These are phyloP conservation scores for Nezara viridula DNA, from an alignment of 2,888 invertebrate genomes.

Conservation along the genomic window DNA sequence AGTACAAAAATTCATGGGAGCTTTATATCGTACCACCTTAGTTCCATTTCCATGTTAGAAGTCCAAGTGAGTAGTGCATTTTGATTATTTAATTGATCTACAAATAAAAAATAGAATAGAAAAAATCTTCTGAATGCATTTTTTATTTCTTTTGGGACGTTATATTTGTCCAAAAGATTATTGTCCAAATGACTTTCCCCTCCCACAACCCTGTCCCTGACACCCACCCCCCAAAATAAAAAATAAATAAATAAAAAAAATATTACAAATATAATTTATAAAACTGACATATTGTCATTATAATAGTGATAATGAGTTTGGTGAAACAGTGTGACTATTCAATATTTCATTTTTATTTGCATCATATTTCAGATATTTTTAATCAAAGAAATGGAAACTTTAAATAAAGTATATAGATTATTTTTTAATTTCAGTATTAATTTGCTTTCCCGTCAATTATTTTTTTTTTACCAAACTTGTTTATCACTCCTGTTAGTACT, in stretches of 20 bases:
- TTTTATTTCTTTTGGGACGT: slow-evolving; percentile 49
- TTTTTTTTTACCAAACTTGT: not conserved
- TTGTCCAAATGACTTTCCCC: slow-evolving; percentile 30
- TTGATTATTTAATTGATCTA: slow-evolving; percentile 39
- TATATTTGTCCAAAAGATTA: slow-evolving; percentile 41
- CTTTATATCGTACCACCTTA: slow-evolving; percentile 41
- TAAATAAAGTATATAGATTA: not conserved
- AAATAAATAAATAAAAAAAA: not conserved
- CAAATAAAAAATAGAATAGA: slow-evolving; percentile 43
- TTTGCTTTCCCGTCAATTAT: not conserved
- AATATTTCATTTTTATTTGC: not conserved
- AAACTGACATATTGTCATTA: not conserved
- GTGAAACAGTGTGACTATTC: not conserved
- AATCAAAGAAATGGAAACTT: not conserved
- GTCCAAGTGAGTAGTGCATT: slow-evolving; percentile 46
- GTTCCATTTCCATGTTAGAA: slow-evolving; percentile 47
- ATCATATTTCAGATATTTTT: not conserved
- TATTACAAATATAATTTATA: not conserved
- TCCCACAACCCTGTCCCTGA: slow-evolving; percentile 44
- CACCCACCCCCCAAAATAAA: not conserved
- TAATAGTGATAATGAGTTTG: slow-evolving; percentile 5
- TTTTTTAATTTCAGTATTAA: not conserved
- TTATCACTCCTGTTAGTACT: not conserved
- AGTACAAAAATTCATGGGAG: slow-evolving; percentile 38
- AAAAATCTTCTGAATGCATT: slow-evolving; percentile 43